Percentiles rank a stretch among this genome's conserved stretches.
phyloP scores from a whole-genome alignment of 1,140 invertebrate species.

The Eriocheir sinensis region DNA sequence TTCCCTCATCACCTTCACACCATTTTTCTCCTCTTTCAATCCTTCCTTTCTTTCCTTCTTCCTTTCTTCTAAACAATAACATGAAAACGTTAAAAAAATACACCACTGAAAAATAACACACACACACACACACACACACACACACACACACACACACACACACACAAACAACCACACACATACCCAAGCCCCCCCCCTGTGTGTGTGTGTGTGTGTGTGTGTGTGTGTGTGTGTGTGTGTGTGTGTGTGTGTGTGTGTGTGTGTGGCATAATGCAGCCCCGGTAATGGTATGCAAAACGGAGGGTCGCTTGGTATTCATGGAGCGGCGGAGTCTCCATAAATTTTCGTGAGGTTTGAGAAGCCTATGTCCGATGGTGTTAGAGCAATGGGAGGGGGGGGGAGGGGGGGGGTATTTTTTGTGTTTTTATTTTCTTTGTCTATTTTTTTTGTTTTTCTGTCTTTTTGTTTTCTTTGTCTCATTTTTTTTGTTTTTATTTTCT shows the following conservation, averaged over 20 bases:
- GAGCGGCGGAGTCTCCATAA: conserved; percentile 51
- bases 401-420: neutral
- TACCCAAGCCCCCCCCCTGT: neutral
- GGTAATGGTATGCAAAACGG: conserved; percentile 63
- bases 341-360: conserved; percentile 32
- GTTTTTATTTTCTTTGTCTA: too few species aligned
- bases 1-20: neutral
- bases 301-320: conserved; percentile 53
- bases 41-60: neutral
- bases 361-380: neutral
- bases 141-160: too few species aligned
- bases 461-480: too few species aligned
- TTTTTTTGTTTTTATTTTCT: too few species aligned
- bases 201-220: conserved; percentile 48
- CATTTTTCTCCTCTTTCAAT: neutral
- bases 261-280: conserved; percentile 31
- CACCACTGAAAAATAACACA: too few species aligned
- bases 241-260: conserved; percentile 65
- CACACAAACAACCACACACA: neutral
- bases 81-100: too few species aligned
- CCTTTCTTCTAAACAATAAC: too few species aligned
- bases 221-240: conserved; percentile 48
- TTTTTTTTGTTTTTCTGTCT: too few species aligned
- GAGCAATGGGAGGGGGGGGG: conserved; percentile 29
- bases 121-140: too few species aligned